Percentiles rank a stretch among this genome's conserved stretches.
Evolutionary conservation across 2,797 vertebrate species (phyloP).

Genomic region (Ctenosaura bakeri): DNA sequence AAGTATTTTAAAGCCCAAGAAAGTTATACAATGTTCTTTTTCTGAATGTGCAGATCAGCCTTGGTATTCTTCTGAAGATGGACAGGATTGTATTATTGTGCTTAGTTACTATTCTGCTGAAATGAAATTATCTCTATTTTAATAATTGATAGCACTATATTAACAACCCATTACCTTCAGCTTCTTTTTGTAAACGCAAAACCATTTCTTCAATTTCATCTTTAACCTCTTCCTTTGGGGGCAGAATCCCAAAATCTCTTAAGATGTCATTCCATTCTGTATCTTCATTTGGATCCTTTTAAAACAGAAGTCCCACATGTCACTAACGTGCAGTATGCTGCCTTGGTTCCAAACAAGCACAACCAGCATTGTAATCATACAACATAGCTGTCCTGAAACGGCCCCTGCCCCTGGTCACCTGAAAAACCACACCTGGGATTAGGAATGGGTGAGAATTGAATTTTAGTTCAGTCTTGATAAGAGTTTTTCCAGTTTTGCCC

Average conservation of each 20-base stretch:
- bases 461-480: too few relatives aligned
- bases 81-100: background rate
- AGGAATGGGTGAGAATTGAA: too few relatives aligned
- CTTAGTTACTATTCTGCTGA: background rate
- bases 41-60: background rate
- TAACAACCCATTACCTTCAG: slow-evolving; percentile 63
- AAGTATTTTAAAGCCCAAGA: background rate
- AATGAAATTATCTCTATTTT: background rate
- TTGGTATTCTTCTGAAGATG: background rate
- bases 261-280: slow-evolving; percentile 79
- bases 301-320: slow-evolving; percentile 24
- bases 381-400: background rate
- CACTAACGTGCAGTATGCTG: background rate
- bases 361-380: background rate
- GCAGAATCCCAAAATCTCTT: slow-evolving; percentile 79
- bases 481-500: too few relatives aligned
- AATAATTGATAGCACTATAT: background rate
- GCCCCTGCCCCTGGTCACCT: too few relatives aligned
- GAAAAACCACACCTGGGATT: background rate
- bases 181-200: slow-evolving; percentile 76
- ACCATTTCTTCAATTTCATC: slow-evolving; percentile 78
- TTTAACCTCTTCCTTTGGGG: slow-evolving; percentile 76
- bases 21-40: background rate
- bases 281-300: slow-evolving; percentile 81
- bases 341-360: background rate